These are phyloP conservation scores for Labeo calbasu DNA, from an alignment of 2,797 vertebrate species.

Conservation along the genomic window DNA sequence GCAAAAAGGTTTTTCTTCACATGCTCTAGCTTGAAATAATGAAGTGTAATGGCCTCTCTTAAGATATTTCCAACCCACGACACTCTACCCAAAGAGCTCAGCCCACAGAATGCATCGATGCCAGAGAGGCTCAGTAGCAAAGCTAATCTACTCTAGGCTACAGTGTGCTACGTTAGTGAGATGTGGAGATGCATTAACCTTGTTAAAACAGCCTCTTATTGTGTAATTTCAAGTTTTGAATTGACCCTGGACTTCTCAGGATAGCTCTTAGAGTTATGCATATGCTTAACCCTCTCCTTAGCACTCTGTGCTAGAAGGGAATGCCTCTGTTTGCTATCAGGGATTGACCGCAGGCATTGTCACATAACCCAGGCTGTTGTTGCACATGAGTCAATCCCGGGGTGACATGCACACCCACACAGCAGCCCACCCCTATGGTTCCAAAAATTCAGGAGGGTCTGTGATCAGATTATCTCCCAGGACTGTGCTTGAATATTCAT, in stretches of 20 bases:
- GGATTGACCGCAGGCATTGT: slow-evolving; percentile 47
- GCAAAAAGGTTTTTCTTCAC: neutral
- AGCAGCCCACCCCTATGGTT: slow-evolving; percentile 60
- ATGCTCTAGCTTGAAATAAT: slow-evolving; percentile 20
- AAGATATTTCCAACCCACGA: slow-evolving; percentile 71
- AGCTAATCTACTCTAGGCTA: slow-evolving; percentile 60
- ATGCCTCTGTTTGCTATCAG: slow-evolving; percentile 68
- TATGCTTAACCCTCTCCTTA: slow-evolving; percentile 64
- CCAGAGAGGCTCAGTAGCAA: slow-evolving; percentile 40
- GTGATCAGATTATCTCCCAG: slow-evolving; percentile 77
- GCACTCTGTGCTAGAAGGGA: slow-evolving; percentile 48
- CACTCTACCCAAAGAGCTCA: slow-evolving; percentile 50
- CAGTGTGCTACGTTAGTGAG: slow-evolving; percentile 19
- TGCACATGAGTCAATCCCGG: slow-evolving; percentile 34
- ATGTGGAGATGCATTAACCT: neutral
- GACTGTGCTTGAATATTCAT: slow-evolving; percentile 72
- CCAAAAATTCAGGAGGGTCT: slow-evolving; percentile 48
- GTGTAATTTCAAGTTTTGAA: slow-evolving; percentile 21
- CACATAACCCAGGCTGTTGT: slow-evolving; percentile 32
- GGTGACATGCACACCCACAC: slow-evolving; percentile 62
- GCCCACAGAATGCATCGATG: slow-evolving; percentile 54
- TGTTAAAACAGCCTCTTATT: neutral
- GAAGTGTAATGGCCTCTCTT: slow-evolving; percentile 69
- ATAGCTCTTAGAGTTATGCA: neutral
- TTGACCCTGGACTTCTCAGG: slow-evolving; percentile 3